Evolutionary conservation across 2,797 vertebrate genomes (phyloP).

Genomic region (Decapterus maruadsi): DNA sequence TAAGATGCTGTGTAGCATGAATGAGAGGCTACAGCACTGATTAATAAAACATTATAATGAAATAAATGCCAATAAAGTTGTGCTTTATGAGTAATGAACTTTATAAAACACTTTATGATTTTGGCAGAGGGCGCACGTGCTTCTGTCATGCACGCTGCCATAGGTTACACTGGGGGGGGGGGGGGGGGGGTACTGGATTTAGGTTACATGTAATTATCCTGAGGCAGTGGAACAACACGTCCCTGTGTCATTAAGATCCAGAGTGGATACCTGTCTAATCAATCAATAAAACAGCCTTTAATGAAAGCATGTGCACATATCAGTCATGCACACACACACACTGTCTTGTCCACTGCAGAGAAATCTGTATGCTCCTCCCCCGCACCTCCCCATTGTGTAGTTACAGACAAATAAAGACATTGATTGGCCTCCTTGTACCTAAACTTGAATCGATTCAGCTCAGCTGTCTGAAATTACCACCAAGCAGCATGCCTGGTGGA

Average conservation of each 20-base stretch:
- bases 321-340: background rate
- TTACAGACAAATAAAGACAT: slow-evolving; percentile 77
- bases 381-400: slow-evolving; percentile 15
- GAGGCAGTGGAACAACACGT: background rate
- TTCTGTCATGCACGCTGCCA: background rate
- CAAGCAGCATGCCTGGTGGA: slow-evolving; percentile 4
- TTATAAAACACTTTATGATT: background rate
- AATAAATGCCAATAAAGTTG: background rate
- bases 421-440: slow-evolving; percentile 73
- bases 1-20: slow-evolving; percentile 36
- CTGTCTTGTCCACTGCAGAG: slow-evolving; percentile 22
- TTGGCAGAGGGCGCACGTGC: background rate
- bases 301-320: background rate
- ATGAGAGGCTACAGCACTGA: slow-evolving; percentile 8
- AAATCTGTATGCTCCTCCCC: slow-evolving; percentile 25
- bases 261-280: slow-evolving; percentile 15
- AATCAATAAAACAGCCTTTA: slow-evolving; percentile 39
- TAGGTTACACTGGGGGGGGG: background rate
- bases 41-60: slow-evolving; percentile 19
- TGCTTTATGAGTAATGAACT: background rate
- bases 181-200: background rate
- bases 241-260: slow-evolving; percentile 16
- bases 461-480: slow-evolving; percentile 70
- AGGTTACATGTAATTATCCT: slow-evolving; percentile 16
- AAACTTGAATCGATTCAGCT: slow-evolving; percentile 76